phyloP scores from a whole-genome alignment of 2,113 vertebrate species.

The Tichodroma muraria region DNA sequence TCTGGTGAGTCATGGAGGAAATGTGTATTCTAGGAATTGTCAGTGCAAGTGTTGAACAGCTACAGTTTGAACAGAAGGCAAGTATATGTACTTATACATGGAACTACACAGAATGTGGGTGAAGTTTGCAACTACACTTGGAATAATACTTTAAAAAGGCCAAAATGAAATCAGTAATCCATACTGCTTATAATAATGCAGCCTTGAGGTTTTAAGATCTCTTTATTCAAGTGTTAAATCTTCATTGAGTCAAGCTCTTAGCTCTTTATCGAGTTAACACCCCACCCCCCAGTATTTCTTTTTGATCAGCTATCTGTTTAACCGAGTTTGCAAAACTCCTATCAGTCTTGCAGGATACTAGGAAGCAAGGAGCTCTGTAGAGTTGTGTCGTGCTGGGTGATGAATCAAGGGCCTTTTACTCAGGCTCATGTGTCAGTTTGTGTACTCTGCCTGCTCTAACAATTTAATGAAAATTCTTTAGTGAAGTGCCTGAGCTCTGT shows the following conservation, averaged over 20 bases:
- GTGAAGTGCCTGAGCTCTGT: not conserved
- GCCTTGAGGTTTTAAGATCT: not conserved
- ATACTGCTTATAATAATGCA: not conserved
- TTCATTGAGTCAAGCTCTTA: not conserved
- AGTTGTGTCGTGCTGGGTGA: not conserved
- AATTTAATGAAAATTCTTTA: not conserved
- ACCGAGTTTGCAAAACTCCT: not conserved
- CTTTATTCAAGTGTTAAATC: not conserved
- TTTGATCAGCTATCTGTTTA: not conserved
- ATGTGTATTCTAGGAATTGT: not conserved
- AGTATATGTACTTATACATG: not conserved
- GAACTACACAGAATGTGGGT: not conserved
- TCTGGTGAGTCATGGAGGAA: not conserved
- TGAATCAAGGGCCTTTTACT: not conserved
- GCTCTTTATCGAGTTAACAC: not conserved
- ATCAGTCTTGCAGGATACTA: not conserved
- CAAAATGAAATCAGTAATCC: not conserved
- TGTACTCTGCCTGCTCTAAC: not conserved
- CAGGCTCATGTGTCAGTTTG: not conserved
- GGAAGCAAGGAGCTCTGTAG: not conserved
- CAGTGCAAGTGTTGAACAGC: not conserved
- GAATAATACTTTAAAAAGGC: not conserved
- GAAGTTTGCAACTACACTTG: not conserved
- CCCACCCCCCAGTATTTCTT: fast-evolving
- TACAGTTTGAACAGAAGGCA: not conserved